Evolutionary conservation across 2,888 invertebrate genomes (phyloP), one percentile per base, ranked within the genome.

Genomic region (Ormyrus rosae): DNA sequence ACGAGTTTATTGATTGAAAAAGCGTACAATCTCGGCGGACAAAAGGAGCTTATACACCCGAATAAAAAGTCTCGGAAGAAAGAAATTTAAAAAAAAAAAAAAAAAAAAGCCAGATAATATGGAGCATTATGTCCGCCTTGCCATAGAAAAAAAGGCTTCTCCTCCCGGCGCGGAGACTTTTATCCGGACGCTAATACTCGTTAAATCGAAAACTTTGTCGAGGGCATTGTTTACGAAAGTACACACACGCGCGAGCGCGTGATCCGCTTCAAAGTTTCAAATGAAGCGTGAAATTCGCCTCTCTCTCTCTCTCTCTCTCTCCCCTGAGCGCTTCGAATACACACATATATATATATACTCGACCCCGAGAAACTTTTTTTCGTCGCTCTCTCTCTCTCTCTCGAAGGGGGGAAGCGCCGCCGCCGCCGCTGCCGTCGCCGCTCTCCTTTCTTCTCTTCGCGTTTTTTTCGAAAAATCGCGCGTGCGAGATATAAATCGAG

Each of bases 231-330:
- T 78, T 81, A 81, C 71, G 34, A 77, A 80, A 71, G 75, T 78
- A 79, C 53, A 75, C 75, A 48, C 76, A 78, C 81, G 78, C 83
- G 83, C 83, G 81, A 76, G 74, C 80, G 81, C 78, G 73, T 83
- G 84, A 85, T 85, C 81, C 84, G 81, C 83, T 85, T 82, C 84
- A 86, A 86, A 86, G 86, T 86, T 86, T 85, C 86, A 84, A 88
- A 88, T 85, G 86, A 86, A 87, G 84, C 88, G 85, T 88, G 88
- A 88, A 88, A 88, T 86, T 87, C 82, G 81, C 58, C 10, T n/a
- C 13, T 11, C 53, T 45, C 45, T 58, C 13, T 11, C 53, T 45
- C 45, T 58, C 13, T 13, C 56, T 7, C 45, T 45, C 60, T 65
- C 58, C 48, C 13, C 4, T 11, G 19, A 11, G 55, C 60, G 55